Base-by-base conservation (phyloP, 2,113 vertebrate species). In the Corvus moneduloides region DNA sequence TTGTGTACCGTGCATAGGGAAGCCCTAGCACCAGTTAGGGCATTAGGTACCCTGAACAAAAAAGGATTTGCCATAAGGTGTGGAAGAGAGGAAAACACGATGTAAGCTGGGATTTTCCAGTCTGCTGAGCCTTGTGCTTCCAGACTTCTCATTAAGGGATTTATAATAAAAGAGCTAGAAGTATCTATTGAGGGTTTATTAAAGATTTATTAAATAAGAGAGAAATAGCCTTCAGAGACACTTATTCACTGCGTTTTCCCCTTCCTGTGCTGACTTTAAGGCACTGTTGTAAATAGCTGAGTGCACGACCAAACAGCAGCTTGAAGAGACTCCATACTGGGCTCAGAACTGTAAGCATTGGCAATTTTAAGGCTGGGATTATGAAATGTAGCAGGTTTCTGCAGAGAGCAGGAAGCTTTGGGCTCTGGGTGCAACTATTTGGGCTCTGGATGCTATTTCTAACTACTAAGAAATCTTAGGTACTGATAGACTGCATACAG, bases 81-180 rank as follows among this genome's bases (percentile, higher is more conserved):
- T 44, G 51, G 32, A 61, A 73, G 41, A 87, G 66, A 79, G 46
- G 72, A 69, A 83, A 79, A 87, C 37, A n/a, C 0, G 0, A 5
- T 9, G 4, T 80, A 80, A 94, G 33, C 59, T 92, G 76, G 43
- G 87, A 93, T 91, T 95, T 96, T 96, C 84, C 48, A 61, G 55
- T 89, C 84, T 90, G 72, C 59, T 92, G 91, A 84, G 43, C 74
- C 51, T 87, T 84, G 11, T 84, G 44, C 46, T 71, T 71, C 28
- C n/a, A 91, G 81, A 41, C 19, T 62, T 85, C 9, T 75, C 20
- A 63, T 91, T 59, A 89, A 84, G 63, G 63, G 48, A 76, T 68
- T 84, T 80, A 35, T 55, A 74, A 59, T 37, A 67, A 72, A 85
- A 63, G n/a, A 88, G 16, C 35, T 88, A 51, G 83, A 78, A 75